Evolutionary conservation across 1,140 invertebrate species (phyloP).

Genomic region (Drosophila mayri): DNA sequence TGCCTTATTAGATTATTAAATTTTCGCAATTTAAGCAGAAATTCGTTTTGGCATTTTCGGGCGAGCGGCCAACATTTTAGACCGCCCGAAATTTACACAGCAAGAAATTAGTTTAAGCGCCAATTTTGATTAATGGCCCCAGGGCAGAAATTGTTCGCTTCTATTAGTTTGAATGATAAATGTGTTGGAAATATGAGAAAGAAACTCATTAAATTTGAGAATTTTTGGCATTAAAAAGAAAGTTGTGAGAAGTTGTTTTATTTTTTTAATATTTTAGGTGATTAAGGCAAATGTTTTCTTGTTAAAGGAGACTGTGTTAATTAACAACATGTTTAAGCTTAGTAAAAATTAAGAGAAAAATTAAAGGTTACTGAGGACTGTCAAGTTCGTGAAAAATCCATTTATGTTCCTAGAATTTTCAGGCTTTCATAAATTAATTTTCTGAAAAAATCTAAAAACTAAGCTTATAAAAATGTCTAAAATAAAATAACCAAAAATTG

Average conservation of each 20-base stretch:
- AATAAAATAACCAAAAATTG: background rate
- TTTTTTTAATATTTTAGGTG: slow-evolving; percentile 2
- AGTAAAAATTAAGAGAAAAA: background rate
- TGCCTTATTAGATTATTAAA: slow-evolving; percentile 83
- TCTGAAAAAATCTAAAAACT: background rate
- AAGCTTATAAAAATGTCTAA: background rate
- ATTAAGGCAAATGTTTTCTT: slow-evolving; percentile 7
- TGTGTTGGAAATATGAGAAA: slow-evolving; percentile 13
- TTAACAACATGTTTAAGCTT: background rate
- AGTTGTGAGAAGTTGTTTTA: slow-evolving; percentile 1
- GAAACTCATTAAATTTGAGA: slow-evolving; percentile 26
- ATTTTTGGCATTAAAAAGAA: slow-evolving; percentile 18
- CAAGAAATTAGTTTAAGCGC: slow-evolving; percentile 15
- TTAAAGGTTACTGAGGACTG: background rate
- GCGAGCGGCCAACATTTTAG: slow-evolving; percentile 5
- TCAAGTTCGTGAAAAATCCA: background rate
- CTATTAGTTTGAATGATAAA: slow-evolving; percentile 43
- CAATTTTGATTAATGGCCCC: slow-evolving; percentile 30
- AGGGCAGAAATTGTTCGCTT: background rate
- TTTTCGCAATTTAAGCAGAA: slow-evolving; percentile 78
- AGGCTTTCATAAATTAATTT: background rate
- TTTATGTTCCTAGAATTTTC: background rate
- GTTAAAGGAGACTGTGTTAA: slow-evolving; percentile 8
- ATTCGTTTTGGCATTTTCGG: slow-evolving; percentile 71
- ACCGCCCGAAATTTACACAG: slow-evolving; percentile 14